Evolutionary conservation across 1,140 invertebrate species (phyloP).

Genomic region (Leguminivora glycinivorella): DNA sequence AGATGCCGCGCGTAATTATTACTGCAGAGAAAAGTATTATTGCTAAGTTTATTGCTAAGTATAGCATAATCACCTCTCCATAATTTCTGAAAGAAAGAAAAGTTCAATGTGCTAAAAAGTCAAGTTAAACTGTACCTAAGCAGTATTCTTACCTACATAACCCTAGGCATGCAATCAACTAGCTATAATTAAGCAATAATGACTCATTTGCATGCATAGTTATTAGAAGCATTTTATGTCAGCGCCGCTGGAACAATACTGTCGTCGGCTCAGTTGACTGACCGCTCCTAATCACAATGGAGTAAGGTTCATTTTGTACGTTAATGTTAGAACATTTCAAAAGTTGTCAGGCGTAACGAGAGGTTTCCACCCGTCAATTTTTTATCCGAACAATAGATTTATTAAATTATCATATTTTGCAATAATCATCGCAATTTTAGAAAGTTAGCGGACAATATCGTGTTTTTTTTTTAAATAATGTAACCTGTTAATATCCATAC

Average conservation of each 20-base stretch:
- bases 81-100: too few relatives aligned
- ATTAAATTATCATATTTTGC: too few relatives aligned
- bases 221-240: neutral
- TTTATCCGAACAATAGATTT: neutral
- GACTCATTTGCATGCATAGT: conserved; percentile 4
- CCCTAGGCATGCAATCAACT: neutral
- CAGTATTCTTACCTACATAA: neutral
- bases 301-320: neutral
- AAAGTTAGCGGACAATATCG: neutral
- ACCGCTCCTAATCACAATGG: neutral
- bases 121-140: neutral
- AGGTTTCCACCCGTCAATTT: neutral
- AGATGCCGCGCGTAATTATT: too few relatives aligned
- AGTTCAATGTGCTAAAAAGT: neutral
- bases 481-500: too few relatives aligned
- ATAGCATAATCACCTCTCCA: too few relatives aligned
- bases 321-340: neutral
- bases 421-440: neutral
- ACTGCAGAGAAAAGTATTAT: too few relatives aligned
- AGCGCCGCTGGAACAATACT: neutral
- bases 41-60: too few relatives aligned
- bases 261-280: neutral
- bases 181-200: neutral
- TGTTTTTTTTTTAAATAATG: too few relatives aligned
- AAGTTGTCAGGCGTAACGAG: conserved; percentile 4